These are phyloP conservation scores for Drosophila crucigera DNA, from an alignment of 2,888 invertebrate species.

Conservation along the genomic window DNA sequence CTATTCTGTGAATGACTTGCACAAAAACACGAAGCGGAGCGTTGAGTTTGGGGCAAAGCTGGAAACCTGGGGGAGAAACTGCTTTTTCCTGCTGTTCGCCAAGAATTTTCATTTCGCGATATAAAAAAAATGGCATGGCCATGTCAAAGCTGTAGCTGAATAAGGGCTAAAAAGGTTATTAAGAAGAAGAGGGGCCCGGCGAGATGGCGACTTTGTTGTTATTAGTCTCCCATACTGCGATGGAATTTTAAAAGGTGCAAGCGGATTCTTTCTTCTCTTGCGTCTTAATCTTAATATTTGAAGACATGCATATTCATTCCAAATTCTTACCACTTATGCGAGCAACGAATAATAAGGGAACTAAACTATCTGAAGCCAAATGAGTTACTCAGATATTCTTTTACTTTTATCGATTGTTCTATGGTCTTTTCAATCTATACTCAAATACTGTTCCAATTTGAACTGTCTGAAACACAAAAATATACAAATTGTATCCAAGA, in stretches of 20 bases:
- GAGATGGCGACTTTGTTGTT: conserved; percentile 32
- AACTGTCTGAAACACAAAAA: neutral
- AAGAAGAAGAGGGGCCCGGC: neutral
- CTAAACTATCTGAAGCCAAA: neutral
- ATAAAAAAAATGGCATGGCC: conserved; percentile 49
- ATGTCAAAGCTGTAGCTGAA: conserved; percentile 32
- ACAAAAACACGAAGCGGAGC: conserved; percentile 68
- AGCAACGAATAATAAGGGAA: neutral
- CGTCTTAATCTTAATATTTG: conserved; percentile 1
- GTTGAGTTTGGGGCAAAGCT: conserved; percentile 30
- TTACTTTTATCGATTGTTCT: neutral
- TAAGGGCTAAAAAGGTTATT: conserved; percentile 32
- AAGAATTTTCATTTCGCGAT: conserved; percentile 67
- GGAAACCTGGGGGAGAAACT: conserved; percentile 10
- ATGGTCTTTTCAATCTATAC: neutral
- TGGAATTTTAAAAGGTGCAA: neutral
- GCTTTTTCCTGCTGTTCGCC: conserved; percentile 17
- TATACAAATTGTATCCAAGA: neutral
- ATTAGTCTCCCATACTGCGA: conserved; percentile 12
- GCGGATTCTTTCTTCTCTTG: neutral
- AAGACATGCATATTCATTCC: neutral
- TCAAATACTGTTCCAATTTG: neutral
- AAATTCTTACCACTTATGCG: neutral
- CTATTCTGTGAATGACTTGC: conserved; percentile 79
- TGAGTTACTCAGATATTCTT: neutral